Conservation (phyloP, 2,888 invertebrate species). For the Nebria salina region DNA sequence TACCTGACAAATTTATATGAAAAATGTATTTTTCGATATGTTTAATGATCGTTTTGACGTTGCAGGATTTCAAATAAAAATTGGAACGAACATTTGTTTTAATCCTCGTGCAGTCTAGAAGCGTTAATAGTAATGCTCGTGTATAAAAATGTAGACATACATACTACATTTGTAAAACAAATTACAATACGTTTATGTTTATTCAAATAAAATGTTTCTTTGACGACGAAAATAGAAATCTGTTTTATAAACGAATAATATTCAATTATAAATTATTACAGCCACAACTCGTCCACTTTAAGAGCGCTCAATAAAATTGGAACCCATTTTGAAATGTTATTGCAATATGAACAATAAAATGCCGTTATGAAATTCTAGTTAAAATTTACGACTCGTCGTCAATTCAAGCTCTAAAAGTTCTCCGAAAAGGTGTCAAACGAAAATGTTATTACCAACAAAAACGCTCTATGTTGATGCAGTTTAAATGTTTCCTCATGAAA, state of each 20-base stretch:
- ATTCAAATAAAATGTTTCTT: not conserved
- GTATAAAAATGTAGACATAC: not conserved
- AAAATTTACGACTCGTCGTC: not conserved
- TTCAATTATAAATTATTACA: not conserved
- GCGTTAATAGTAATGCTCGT: no score
- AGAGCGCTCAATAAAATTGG: not conserved
- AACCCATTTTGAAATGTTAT: slow-evolving; percentile 1
- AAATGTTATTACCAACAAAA: not conserved
- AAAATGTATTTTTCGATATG: no score
- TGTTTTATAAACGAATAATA: not conserved
- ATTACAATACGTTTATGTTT: not conserved
- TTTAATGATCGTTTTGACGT: no score
- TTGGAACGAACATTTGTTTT: no score
- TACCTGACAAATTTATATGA: no score
- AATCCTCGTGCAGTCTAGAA: no score
- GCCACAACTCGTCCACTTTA: not conserved
- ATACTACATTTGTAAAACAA: not conserved
- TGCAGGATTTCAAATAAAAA: no score
- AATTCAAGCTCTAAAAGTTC: not conserved
- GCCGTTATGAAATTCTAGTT: not conserved
- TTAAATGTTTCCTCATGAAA: slow-evolving; percentile 27
- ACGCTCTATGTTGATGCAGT: not conserved
- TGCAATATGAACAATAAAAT: not conserved
- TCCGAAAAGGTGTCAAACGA: not conserved
- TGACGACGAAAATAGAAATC: not conserved